Evolutionary conservation across 2,113 vertebrate genomes (phyloP).

Genomic region (Deroptyus accipitrinus): DNA sequence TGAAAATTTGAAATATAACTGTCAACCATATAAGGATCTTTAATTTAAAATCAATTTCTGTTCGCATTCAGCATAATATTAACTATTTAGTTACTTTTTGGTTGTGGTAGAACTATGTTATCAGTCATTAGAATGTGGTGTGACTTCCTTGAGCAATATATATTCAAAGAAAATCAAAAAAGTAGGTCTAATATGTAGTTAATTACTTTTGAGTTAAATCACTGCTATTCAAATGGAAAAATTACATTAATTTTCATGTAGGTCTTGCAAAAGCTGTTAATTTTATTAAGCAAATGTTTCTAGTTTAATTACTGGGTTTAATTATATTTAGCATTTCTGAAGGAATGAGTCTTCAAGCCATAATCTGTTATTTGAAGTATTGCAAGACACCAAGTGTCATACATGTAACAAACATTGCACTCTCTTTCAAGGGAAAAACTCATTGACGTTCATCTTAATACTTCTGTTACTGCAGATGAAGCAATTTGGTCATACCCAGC

Average conservation of each 20-base stretch:
- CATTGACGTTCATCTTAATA: background rate
- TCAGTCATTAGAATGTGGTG: background rate
- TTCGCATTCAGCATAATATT: background rate
- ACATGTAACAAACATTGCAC: background rate
- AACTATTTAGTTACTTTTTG: background rate
- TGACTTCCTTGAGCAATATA: background rate
- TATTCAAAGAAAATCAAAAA: background rate
- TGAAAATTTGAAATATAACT: background rate
- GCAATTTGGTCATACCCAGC: background rate
- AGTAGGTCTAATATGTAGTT: background rate
- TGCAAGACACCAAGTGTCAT: background rate
- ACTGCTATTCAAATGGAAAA: background rate
- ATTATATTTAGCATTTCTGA: background rate
- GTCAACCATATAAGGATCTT: background rate
- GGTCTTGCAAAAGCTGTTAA: background rate
- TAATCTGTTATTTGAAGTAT: background rate
- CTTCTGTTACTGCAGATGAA: background rate
- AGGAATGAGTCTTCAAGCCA: background rate
- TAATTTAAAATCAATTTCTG: slow-evolving; percentile 11
- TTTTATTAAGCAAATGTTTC: slow-evolving; percentile 1
- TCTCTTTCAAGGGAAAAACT: background rate
- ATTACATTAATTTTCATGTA: background rate
- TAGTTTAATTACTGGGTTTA: background rate
- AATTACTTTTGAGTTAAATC: background rate
- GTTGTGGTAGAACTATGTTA: background rate